Evolutionary conservation across 2,113 vertebrate species (phyloP).

Genomic region (Gnathonemus echidnorhynchus): DNA sequence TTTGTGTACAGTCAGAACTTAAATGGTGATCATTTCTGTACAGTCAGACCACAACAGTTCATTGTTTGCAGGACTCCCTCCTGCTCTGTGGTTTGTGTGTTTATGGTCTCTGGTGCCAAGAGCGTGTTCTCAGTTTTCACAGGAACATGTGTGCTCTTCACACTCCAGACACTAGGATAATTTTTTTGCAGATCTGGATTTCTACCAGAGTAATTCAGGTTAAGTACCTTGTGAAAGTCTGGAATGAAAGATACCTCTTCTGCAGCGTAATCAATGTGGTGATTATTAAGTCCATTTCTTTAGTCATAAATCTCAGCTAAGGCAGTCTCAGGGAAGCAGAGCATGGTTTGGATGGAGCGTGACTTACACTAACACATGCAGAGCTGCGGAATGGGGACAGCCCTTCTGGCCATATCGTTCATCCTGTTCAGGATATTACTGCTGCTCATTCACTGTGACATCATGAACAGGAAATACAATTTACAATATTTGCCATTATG

Average conservation of each 20-base stretch:
- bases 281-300: not conserved
- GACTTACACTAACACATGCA: not conserved
- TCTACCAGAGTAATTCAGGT: not conserved
- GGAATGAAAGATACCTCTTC: not conserved
- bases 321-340: not conserved
- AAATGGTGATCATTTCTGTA: not conserved
- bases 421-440: constrained; percentile 6
- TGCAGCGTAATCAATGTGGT: not conserved
- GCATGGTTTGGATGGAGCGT: not conserved
- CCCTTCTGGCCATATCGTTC: not conserved
- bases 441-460: constrained; percentile 1
- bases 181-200: not conserved
- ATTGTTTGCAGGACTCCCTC: constrained; percentile 15
- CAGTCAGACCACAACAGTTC: not conserved
- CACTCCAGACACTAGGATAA: not conserved
- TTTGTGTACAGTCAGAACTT: too few species aligned
- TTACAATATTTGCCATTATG: not conserved
- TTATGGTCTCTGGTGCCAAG: constrained; percentile 16
- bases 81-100: constrained; percentile 13
- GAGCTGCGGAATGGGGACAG: not conserved
- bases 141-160: not conserved
- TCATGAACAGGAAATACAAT: not conserved
- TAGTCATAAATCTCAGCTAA: not conserved
- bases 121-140: not conserved
- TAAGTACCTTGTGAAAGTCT: not conserved